Conservation (phyloP, 2,888 invertebrate genomes). For the Tenthredo livida region DNA sequence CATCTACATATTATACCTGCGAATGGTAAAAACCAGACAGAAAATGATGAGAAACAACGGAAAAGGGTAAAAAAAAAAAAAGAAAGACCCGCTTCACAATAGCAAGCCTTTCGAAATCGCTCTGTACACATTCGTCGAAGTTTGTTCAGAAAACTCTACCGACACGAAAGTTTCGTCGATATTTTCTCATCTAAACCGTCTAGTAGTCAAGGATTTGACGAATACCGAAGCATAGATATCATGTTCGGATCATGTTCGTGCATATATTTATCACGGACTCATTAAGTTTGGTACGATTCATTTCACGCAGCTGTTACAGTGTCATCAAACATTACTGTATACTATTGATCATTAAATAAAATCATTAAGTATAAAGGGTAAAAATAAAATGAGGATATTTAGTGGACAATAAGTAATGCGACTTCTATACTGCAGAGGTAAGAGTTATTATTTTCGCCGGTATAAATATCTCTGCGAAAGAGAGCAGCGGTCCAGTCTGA, state of each 20-base stretch:
- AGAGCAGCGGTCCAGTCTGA: slow-evolving; percentile 6
- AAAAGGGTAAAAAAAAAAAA: neutral
- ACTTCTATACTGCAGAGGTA: neutral
- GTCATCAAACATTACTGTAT: neutral
- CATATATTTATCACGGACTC: neutral
- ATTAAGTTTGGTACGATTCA: neutral
- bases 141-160: neutral
- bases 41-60: slow-evolving; percentile 19
- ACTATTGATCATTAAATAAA: neutral
- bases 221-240: neutral
- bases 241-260: neutral
- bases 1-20: slow-evolving; percentile 4
- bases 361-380: neutral
- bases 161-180: neutral
- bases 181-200: neutral
- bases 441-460: slow-evolving; percentile 29
- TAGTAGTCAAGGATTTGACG: neutral
- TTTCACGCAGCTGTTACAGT: neutral
- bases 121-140: neutral
- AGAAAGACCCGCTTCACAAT: neutral
- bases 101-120: neutral
- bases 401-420: neutral
- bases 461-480: slow-evolving; percentile 29
- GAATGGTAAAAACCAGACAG: slow-evolving; percentile 32
- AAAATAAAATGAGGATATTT: neutral